Base-by-base conservation (phyloP, 1,140 invertebrate genomes). In the Octopus sinensis region DNA sequence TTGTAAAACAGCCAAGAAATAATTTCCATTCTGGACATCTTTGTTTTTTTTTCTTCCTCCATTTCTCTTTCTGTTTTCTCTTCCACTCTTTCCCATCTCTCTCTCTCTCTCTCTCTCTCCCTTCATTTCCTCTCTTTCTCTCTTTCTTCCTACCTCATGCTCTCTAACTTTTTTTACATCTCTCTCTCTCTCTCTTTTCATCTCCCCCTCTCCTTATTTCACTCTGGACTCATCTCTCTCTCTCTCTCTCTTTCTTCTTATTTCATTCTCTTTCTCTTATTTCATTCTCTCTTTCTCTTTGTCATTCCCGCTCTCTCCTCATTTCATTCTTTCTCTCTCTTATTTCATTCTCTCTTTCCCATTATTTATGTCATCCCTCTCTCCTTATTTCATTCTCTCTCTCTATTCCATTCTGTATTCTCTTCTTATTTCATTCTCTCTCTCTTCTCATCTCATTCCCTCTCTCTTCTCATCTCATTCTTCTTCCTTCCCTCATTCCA, bases 321-420 rank as follows among this genome's bases (percentile, higher is more conserved):
- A 51, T 73, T 56, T 73, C 71, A 13, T 23, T 76, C 56, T 78
- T 62, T 68, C 81, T 68, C 78, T 68, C 62, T 73, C 78, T 17
- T 3, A 10, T 17, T 62, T 62, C 56, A 10, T 17, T 62, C 75
- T 23, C 4, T 23, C 23, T 23, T 4, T 51, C 23, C 4, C 23
- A 6, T 43, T 23, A 7, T 23, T 76, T 23, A 10, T 23, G 6
- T 43, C 23, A 7, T 76, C 73, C 23, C 73, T 76, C 73, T 76
- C 73, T 76, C 73, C 23, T 23, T 76, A 10, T 76, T 23, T 76
- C 75, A 9, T 76, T 76, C 23, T 30, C 23, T 30, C 23, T 30
- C 23, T 23, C 17, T n/a, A 0, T 7, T 51, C 53, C 51, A 7
- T 51, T 23, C 12, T 12, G 12, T 52, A 13, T 13, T 53, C n/a